These are phyloP conservation scores for Emmelina monodactyla DNA, from an alignment of 2,888 invertebrate species.

Conservation along the genomic window DNA sequence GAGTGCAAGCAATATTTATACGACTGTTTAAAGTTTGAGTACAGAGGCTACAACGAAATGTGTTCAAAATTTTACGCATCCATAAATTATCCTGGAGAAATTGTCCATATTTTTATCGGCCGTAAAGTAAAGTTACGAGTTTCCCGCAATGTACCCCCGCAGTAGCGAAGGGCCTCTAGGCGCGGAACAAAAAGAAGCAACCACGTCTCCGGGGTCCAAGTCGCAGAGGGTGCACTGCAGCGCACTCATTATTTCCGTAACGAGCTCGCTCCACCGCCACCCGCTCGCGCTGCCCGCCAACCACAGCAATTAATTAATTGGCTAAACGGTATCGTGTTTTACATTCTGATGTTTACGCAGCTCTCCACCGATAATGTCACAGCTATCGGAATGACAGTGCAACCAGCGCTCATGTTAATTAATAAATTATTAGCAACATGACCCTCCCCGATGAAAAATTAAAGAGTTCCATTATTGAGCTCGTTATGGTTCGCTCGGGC, in stretches of 20 bases:
- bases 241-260: conserved; percentile 58
- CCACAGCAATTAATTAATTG: conserved; percentile 60
- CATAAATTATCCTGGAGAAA: no score
- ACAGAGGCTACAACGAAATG: no score
- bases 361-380: conserved; percentile 59
- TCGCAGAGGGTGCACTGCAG: conserved; percentile 32
- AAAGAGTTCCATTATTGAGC: conserved; percentile 51
- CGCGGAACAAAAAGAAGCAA: conserved; percentile 1
- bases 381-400: conserved; percentile 43
- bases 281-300: conserved; percentile 21
- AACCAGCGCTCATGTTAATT: conserved; percentile 50
- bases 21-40: no score
- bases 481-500: conserved; percentile 39
- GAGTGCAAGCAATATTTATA: no score
- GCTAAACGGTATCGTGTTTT: conserved; percentile 62
- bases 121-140: no score
- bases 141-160: no score
- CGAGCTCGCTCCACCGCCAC: conserved; percentile 44
- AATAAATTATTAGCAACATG: conserved; percentile 48
- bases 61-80: no score
- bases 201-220: background rate
- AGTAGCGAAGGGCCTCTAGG: background rate
- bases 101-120: no score
- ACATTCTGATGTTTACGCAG: conserved; percentile 60
- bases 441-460: conserved; percentile 54